Evolutionary conservation across 2,113 vertebrate species (phyloP).

Genomic region (Trogon melanurus): DNA sequence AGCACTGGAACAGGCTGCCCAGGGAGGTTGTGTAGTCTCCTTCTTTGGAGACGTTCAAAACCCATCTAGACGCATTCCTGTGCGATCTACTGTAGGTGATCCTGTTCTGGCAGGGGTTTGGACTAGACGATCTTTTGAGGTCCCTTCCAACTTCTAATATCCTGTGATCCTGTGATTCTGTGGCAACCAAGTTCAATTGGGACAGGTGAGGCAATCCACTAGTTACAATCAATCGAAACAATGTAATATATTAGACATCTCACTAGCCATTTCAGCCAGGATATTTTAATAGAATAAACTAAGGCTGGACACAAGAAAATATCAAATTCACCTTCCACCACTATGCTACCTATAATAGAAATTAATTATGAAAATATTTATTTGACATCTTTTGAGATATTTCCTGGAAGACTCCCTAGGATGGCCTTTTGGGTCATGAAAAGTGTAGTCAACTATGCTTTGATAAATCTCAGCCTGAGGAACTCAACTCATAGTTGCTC

Average conservation of each 20-base stretch:
- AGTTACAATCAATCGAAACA: slow-evolving; percentile 10
- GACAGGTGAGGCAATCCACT: neutral
- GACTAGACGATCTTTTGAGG: no score
- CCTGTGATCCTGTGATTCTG: no score
- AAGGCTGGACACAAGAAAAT: neutral
- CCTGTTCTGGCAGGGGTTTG: no score
- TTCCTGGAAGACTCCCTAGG: neutral
- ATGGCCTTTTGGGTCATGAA: neutral
- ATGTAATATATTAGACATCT: neutral
- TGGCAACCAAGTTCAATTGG: neutral
- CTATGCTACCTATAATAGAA: neutral
- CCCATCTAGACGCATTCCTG: no score
- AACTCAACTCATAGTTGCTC: neutral
- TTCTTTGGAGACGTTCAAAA: no score
- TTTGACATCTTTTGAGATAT: neutral
- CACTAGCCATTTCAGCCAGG: neutral
- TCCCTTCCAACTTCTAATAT: no score
- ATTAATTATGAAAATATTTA: neutral
- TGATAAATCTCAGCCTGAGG: neutral
- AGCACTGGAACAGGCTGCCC: no score
- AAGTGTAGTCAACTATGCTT: neutral
- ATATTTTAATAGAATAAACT: neutral
- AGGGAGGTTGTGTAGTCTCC: no score
- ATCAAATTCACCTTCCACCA: neutral
- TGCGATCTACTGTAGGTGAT: no score